Evolutionary conservation across 1,140 invertebrate genomes (phyloP), one percentile per base, ranked within the genome.

Genomic region (Halyomorpha halys): DNA sequence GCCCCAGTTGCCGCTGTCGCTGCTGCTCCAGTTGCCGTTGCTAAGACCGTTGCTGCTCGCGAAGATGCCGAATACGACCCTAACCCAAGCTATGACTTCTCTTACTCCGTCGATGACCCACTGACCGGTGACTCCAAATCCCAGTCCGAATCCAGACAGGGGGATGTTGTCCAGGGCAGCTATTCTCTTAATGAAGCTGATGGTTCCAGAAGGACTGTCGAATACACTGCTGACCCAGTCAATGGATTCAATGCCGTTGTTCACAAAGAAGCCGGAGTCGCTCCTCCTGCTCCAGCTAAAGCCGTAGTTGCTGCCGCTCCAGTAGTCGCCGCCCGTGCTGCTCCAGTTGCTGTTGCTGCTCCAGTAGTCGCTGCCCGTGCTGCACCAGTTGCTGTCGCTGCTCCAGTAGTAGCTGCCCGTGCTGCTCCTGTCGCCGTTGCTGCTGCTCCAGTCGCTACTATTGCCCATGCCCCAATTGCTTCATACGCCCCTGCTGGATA

Each of bases 81-180:
- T 4, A 64, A 69, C 62, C 68, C 68, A 16, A 62, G 63, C 15
- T 73, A 73, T 66, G 66, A 69, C 44, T 74, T 72, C 68, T 65
- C 71, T 60, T 74, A 74, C 66, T 69, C 67, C 18, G 73, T 74
- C 18, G 69, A 72, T 61, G 72, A 74, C 59, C 66, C 66, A 3
- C 67, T 72, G 23, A 70, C 70, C 44, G 72, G 73, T 30, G 73
- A 74, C 61, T 65, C 71, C 30, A 70, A 74, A 23, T 67, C 66
- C 45, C 73, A 74, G 65, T 71, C 69, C 67, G 73, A 74, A 59
- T 49, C 63, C 53, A 61, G 69, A 11, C 67, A 68, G 18, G 69
- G 69, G 56, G 54, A 34, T 21, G 39, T 44, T 9, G 59, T 61
- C 15, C 59, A 34, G 13, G 59, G 59, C 11, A 39, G 27, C 30